These are phyloP conservation scores for Pseudomyrmex cubaensis DNA, from an alignment of 1,140 invertebrate genomes.

Conservation along the genomic window DNA sequence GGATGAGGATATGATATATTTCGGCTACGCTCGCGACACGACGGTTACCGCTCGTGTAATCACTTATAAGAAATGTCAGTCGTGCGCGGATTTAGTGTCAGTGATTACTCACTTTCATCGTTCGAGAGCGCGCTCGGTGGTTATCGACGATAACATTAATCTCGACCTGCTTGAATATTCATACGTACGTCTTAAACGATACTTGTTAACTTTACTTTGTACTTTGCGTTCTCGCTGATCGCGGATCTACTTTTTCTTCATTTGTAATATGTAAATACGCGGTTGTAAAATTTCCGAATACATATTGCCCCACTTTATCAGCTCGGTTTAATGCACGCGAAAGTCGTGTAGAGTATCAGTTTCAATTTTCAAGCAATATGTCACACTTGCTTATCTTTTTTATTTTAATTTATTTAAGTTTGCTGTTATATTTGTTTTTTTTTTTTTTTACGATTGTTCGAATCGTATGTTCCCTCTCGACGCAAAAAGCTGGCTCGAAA, in stretches of 20 bases:
- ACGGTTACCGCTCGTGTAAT: slow-evolving; percentile 48
- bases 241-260: slow-evolving; percentile 35
- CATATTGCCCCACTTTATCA: slow-evolving; percentile 13
- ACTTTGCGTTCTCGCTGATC: neutral
- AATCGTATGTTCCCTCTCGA: too few relatives aligned
- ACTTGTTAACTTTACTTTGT: slow-evolving; percentile 22
- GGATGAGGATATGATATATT: slow-evolving; percentile 38
- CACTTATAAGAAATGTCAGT: slow-evolving; percentile 58
- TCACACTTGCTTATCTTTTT: too few relatives aligned
- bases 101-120: slow-evolving; percentile 59
- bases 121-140: slow-evolving; percentile 22
- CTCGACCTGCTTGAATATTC: slow-evolving; percentile 51
- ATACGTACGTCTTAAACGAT: slow-evolving; percentile 37
- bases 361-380: too few relatives aligned
- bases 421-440: too few relatives aligned
- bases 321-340: too few relatives aligned
- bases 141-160: slow-evolving; percentile 60
- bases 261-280: neutral
- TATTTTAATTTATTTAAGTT: too few relatives aligned
- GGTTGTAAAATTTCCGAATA: slow-evolving; percentile 9
- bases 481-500: slow-evolving; percentile 1
- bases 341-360: neutral
- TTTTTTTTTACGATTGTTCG: too few relatives aligned
- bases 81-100: slow-evolving; percentile 55
- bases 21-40: slow-evolving; percentile 23